Base-by-base conservation (phyloP, 2,797 vertebrate genomes). In the Silurus aristotelis region DNA sequence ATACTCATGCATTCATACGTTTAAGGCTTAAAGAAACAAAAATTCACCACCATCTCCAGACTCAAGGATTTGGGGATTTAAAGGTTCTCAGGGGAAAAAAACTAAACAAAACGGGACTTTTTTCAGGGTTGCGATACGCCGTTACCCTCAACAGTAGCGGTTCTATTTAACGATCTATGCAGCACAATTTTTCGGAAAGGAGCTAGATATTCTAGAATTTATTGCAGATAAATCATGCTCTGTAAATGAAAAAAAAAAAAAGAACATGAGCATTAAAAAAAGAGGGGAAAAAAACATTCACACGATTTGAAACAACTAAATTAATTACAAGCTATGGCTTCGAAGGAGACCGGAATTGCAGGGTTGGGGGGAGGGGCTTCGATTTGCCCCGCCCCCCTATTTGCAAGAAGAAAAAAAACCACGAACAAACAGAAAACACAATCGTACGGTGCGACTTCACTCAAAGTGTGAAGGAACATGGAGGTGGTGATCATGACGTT, bases 1-100 rank as follows among this genome's bases (percentile, higher is more conserved):
- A 67, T 19, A 52, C 77, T 19, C 84, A 85, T 75, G n/a, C 89
- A 88, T 75, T 83, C 80, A 85, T 61, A 83, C 68, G 17, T 64
- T 87, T 88, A 88, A 87, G 87, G 89, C 87, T 82, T 43, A 82
- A 78, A 87, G 82, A 84, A 66, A 84, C 25, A 13, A 15, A 55
- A 77, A 58, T 27, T 77, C 85, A 70, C 73, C 31, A 82, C 77
- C 4, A 12, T 8, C 71, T 43, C 58, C 15, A 61, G 77, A 63
- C 46, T 7, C 20, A 1, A 20, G 2, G 20, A 1, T 52, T 52
- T 20, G 22, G 46, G 38, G 38, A 72, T 17, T 17, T 38, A 38
- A 38, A 38, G 4, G 38, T 38, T 38, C 0, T 38, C 38, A 38
- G 38, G 38, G 38, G 38, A 38, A 2, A 17, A 60, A 5, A 17